Evolutionary conservation across 1,140 invertebrate genomes (phyloP).

Genomic region (Cryptotermes secundus): DNA sequence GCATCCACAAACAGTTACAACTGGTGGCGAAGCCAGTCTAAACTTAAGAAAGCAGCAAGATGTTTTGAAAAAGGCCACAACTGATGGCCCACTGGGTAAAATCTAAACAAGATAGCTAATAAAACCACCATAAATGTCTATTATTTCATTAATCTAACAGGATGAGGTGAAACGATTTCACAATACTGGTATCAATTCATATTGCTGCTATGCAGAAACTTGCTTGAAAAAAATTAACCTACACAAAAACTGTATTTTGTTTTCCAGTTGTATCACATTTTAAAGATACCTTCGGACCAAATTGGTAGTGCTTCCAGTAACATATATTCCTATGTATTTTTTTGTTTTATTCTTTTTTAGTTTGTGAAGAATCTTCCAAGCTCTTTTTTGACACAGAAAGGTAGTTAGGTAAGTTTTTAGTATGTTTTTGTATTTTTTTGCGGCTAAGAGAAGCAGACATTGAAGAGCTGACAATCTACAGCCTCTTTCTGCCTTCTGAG

Average conservation of each 20-base stretch:
- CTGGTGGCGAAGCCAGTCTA: not conserved
- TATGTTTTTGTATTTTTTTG: slow-evolving; percentile 29
- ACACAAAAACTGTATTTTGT: slow-evolving; percentile 30
- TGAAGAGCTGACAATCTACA: slow-evolving; percentile 35
- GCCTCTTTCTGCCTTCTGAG: slow-evolving; percentile 32
- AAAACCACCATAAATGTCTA: not conserved
- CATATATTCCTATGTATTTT: slow-evolving; percentile 35
- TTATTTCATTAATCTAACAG: not conserved
- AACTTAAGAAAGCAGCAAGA: slow-evolving; percentile 23
- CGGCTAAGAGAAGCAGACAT: slow-evolving; percentile 35
- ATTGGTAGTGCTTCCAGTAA: slow-evolving; percentile 34
- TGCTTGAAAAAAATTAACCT: slow-evolving; percentile 35
- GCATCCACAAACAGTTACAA: slow-evolving; percentile 27
- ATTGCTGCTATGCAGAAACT: slow-evolving; percentile 34
- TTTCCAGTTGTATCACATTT: slow-evolving; percentile 30
- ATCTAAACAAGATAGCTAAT: not conserved
- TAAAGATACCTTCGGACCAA: slow-evolving; percentile 34
- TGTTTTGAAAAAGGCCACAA: not conserved
- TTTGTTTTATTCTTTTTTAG: slow-evolving; percentile 32
- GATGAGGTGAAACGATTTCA: not conserved
- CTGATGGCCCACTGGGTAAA: not conserved
- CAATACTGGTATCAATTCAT: slow-evolving; percentile 34
- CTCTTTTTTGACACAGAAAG: slow-evolving; percentile 35
- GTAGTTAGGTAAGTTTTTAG: slow-evolving; percentile 31
- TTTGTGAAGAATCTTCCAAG: slow-evolving; percentile 34